Evolutionary conservation across 2,113 vertebrate genomes (phyloP).

Genomic region (Microtus oregoni): DNA sequence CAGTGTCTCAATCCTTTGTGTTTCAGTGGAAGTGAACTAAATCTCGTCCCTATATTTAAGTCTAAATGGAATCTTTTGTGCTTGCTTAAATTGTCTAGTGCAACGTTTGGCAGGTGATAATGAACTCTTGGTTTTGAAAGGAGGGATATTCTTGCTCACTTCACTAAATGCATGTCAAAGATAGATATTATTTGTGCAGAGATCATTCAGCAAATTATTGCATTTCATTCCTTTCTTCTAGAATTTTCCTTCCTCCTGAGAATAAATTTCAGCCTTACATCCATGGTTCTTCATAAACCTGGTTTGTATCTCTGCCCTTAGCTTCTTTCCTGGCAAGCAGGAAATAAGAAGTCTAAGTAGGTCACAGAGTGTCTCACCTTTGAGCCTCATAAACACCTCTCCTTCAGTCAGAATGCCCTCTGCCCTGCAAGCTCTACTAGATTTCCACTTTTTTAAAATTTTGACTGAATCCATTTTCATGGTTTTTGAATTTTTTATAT

Average conservation of each 20-base stretch:
- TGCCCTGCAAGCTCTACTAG: neutral
- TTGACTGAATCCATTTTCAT: neutral
- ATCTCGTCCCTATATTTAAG: neutral
- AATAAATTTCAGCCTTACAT: neutral
- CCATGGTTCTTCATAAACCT: neutral
- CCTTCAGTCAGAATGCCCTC: neutral
- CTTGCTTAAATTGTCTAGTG: neutral
- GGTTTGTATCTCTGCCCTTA: neutral
- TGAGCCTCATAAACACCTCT: neutral
- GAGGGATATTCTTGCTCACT: conserved; percentile 67
- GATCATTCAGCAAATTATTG: neutral
- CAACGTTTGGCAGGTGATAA: conserved; percentile 25
- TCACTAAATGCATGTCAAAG: conserved; percentile 59
- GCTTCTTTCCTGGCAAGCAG: neutral
- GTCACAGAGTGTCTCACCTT: neutral
- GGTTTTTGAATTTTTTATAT: neutral
- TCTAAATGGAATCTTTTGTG: neutral
- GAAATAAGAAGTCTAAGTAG: neutral
- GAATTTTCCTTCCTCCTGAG: neutral
- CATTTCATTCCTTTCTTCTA: neutral
- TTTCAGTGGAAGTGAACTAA: neutral
- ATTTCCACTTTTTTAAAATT: neutral
- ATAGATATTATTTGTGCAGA: neutral
- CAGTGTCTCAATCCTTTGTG: neutral
- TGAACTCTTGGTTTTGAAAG: conserved; percentile 22